Conservation (phyloP, 2,888 invertebrate species). For the Calliphora vomitoria region DNA sequence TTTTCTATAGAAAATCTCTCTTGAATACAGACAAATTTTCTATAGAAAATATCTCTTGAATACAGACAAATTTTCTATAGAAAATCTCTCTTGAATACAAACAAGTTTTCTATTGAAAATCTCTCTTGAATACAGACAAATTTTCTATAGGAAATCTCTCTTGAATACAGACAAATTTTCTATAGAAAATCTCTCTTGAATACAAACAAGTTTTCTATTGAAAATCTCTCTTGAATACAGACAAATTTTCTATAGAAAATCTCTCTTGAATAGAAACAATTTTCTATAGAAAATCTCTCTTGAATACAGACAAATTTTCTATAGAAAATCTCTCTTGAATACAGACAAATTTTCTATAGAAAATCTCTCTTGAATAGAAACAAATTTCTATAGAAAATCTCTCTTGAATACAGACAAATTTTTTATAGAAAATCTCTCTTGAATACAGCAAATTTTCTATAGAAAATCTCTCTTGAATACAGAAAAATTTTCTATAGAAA, state of each 20-base stretch:
- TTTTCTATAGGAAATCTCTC: too few species aligned
- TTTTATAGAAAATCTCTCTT: not conserved
- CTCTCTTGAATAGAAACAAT: not conserved
- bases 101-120: too few species aligned
- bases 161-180: not conserved
- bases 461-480: not conserved
- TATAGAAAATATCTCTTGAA: too few species aligned
- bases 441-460: not conserved
- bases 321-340: not conserved
- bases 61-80: too few species aligned
- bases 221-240: not conserved
- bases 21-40: too few species aligned
- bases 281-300: too few species aligned
- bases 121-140: too few species aligned
- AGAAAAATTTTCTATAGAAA: not conserved
- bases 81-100: too few species aligned
- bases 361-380: too few species aligned
- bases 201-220: not conserved
- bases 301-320: not conserved
- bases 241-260: not conserved
- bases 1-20: too few species aligned
- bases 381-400: not conserved
- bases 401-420: not conserved
- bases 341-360: too few species aligned
- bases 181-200: not conserved